Percentiles rank a stretch among this genome's conserved stretches.
These are phyloP conservation scores for Atherinomorus stipes DNA, from an alignment of 2,113 vertebrate species.

Conservation along the genomic window DNA sequence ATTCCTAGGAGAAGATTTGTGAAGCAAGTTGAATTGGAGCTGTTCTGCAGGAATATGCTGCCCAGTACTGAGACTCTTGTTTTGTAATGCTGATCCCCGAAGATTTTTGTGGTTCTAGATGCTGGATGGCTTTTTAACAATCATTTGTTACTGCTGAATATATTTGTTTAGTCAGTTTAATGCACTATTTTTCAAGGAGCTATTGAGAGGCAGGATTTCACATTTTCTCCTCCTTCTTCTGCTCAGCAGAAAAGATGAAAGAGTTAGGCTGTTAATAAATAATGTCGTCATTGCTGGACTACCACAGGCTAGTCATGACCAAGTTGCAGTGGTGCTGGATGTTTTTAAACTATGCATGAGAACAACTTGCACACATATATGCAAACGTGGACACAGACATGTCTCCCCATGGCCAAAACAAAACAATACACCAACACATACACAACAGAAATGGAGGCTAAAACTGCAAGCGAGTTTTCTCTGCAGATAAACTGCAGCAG, in stretches of 20 bases:
- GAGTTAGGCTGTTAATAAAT: conserved; percentile 65
- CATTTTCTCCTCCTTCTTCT: conserved; percentile 16
- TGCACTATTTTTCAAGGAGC: not conserved
- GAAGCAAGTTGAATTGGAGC: not conserved
- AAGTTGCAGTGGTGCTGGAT: conserved; percentile 34
- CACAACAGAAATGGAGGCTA: not conserved
- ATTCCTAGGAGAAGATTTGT: not conserved
- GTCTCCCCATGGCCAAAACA: conserved; percentile 2
- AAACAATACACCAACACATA: not conserved
- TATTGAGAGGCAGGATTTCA: conserved; percentile 29
- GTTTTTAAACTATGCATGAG: conserved; percentile 73
- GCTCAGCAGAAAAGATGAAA: conserved; percentile 50
- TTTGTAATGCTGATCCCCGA: too few species aligned
- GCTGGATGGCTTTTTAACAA: not conserved
- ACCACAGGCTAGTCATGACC: conserved; percentile 52
- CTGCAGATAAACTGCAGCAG: conserved; percentile 39
- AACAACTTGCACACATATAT: conserved; percentile 21
- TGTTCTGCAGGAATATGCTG: not conserved
- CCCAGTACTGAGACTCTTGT: not conserved
- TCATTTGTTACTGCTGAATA: conserved; percentile 6
- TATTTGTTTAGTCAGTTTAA: not conserved
- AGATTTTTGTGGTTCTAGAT: not conserved
- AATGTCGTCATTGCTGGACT: conserved; percentile 58
- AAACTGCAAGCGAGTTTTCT: conserved; percentile 15
- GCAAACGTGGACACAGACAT: conserved; percentile 5